These are phyloP conservation scores for Branchipolynoe longqiensis DNA, from an alignment of 2,888 invertebrate genomes.

Conservation along the genomic window DNA sequence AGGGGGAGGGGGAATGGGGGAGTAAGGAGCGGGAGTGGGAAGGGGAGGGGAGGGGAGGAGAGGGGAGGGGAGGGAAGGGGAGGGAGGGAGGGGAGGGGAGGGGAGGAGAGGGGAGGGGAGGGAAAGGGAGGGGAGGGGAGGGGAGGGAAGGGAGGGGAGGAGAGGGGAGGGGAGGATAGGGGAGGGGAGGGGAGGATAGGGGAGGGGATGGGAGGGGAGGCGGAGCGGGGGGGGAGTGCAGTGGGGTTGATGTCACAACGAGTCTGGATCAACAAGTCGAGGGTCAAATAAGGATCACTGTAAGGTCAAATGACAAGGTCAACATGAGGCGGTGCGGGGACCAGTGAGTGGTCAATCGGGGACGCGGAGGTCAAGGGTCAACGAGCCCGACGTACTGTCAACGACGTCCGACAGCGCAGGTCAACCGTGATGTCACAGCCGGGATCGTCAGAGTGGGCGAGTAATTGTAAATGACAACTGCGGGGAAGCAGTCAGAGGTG, in stretches of 20 bases:
- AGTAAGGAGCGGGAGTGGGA: not conserved
- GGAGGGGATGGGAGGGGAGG: not conserved
- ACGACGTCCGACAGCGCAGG: not conserved
- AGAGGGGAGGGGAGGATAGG: no score
- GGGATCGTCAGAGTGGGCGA: not conserved
- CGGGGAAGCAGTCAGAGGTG: no score
- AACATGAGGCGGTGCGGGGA: not conserved
- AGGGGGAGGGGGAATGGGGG: not conserved
- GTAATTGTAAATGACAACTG: no score
- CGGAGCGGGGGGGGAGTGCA: not conserved
- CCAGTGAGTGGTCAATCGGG: not conserved
- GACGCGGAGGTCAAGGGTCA: not conserved
- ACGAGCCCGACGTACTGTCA: not conserved
- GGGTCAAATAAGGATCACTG: not conserved
- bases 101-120: no score
- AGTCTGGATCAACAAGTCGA: not conserved
- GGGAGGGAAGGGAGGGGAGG: no score
- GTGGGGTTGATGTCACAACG: not conserved
- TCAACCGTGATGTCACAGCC: not conserved
- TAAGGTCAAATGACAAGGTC: not conserved
- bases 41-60: no score
- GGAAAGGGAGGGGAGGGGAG: no score
- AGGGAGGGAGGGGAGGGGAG: not conserved
- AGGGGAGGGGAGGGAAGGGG: not conserved
- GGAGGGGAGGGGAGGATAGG: no score